Evolutionary conservation across 2,888 invertebrate genomes (phyloP).

Genomic region (Drosophila mettleri): DNA sequence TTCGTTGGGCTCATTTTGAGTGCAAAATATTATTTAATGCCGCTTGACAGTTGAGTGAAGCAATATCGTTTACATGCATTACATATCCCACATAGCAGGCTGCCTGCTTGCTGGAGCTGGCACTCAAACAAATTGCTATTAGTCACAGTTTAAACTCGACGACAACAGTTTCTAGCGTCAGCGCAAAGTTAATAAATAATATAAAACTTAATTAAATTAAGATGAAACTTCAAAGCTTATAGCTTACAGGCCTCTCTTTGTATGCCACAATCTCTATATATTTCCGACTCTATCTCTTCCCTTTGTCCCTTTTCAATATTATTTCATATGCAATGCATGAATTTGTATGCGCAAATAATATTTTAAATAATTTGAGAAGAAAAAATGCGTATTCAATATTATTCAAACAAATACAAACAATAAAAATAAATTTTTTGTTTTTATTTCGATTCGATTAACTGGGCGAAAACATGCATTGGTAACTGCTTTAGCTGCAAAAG

Average conservation of each 20-base stretch:
- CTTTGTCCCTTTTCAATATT: not conserved
- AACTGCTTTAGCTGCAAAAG: constrained; percentile 32
- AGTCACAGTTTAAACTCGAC: constrained; percentile 45
- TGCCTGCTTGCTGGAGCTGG: constrained; percentile 16
- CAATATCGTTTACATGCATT: constrained; percentile 79
- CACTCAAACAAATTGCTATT: constrained; percentile 74
- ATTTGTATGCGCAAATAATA: constrained; percentile 7
- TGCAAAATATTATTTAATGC: constrained; percentile 77
- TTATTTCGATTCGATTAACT: constrained; percentile 20
- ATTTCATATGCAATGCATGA: constrained; percentile 3
- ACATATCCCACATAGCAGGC: constrained; percentile 41
- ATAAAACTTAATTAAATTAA: not conserved
- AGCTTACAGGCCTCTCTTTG: not conserved
- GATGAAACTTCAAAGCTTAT: not conserved
- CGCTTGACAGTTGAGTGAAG: constrained; percentile 75
- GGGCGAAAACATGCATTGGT: constrained; percentile 13
- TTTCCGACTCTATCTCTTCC: not conserved
- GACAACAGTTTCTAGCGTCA: not conserved
- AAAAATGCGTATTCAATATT: constrained; percentile 13
- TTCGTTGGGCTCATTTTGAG: constrained; percentile 35
- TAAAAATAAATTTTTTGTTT: not conserved
- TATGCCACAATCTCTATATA: not conserved
- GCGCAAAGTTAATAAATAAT: not conserved
- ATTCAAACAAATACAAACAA: constrained; percentile 12
- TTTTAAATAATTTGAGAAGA: constrained; percentile 8